Evolutionary conservation across 2,888 invertebrate species (phyloP).

Genomic region (Mythimna albipuncta): DNA sequence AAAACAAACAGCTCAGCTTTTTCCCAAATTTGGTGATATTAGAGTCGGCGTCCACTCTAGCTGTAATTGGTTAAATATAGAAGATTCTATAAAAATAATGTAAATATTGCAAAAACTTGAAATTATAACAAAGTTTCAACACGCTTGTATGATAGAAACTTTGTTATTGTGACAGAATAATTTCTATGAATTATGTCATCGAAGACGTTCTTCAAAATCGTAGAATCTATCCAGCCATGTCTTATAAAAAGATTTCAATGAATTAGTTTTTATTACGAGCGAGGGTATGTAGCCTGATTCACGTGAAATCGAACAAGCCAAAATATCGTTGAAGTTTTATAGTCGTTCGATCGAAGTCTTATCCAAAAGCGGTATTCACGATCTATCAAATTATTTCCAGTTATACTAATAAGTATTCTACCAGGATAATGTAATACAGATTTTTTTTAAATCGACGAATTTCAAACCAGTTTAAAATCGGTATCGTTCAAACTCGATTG

Average conservation of each 20-base stretch:
- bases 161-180: constrained; percentile 10
- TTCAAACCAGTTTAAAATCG: too few relatives aligned
- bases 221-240: neutral
- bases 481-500: too few relatives aligned
- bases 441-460: too few relatives aligned
- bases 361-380: too few relatives aligned
- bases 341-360: too few relatives aligned
- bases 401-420: too few relatives aligned
- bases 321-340: too few relatives aligned
- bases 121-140: neutral
- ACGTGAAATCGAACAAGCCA: too few relatives aligned
- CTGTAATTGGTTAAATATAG: neutral
- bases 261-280: neutral
- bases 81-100: neutral
- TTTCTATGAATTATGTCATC: neutral
- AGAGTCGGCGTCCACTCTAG: neutral
- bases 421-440: too few relatives aligned
- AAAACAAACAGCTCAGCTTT: too few relatives aligned
- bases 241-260: neutral
- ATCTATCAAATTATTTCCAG: too few relatives aligned
- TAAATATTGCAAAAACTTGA: neutral
- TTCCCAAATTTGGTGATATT: neutral
- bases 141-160: neutral
- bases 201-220: neutral
- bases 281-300: too few relatives aligned